These are phyloP conservation scores for Alectura lathami DNA, from an alignment of 2,113 vertebrate species.

Conservation along the genomic window DNA sequence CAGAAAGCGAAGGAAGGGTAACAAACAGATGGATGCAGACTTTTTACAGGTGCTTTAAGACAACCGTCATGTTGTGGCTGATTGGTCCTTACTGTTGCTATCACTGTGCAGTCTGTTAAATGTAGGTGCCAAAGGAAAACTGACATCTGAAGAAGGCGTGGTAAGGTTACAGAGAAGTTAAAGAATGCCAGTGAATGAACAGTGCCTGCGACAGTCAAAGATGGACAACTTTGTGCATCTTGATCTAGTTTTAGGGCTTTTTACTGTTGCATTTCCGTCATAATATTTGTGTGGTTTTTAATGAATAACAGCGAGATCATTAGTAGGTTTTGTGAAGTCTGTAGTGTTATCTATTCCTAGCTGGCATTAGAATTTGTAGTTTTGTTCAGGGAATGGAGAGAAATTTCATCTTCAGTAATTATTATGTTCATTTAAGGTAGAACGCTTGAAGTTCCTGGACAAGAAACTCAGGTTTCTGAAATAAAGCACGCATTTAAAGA, in stretches of 20 bases:
- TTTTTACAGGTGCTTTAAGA: neutral
- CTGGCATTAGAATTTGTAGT: neutral
- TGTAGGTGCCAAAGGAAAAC: neutral
- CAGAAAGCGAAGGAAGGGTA: neutral
- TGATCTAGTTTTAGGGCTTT: neutral
- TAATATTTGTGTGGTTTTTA: neutral
- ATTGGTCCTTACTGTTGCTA: neutral
- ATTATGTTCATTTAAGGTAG: neutral
- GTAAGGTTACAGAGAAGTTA: neutral
- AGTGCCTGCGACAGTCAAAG: neutral
- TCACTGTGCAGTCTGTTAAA: neutral
- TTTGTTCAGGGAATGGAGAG: neutral
- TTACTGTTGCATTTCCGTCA: neutral
- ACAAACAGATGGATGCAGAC: neutral
- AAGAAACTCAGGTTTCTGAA: neutral
- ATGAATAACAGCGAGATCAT: neutral
- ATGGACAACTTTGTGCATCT: neutral
- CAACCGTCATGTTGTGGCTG: rapidly evolving
- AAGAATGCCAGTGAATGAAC: neutral
- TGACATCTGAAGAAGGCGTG: neutral
- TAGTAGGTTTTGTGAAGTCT: neutral
- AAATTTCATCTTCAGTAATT: neutral
- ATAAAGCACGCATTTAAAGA: neutral
- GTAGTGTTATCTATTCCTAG: neutral
- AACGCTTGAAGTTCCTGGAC: neutral